Evolutionary conservation across 2,113 vertebrate genomes (phyloP).

Genomic region (Odobenus rosmarus): DNA sequence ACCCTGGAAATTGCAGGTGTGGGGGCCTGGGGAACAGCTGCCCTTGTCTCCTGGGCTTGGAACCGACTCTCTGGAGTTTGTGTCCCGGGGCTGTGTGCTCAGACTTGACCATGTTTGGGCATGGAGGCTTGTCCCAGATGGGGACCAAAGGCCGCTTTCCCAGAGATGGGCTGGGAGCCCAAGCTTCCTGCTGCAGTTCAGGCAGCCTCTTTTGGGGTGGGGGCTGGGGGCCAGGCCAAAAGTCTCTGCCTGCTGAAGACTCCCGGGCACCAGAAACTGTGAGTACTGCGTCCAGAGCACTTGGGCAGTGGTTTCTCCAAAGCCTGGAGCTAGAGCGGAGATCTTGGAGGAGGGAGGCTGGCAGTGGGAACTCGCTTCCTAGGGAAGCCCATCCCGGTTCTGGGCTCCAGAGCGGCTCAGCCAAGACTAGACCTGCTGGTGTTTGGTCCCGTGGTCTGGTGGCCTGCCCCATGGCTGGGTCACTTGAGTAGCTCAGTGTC

Average conservation of each 20-base stretch:
- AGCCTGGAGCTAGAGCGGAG: not conserved
- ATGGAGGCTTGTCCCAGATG: slow-evolving; percentile 70
- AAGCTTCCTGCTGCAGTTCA: slow-evolving; percentile 52
- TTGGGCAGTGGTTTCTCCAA: not conserved
- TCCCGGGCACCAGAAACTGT: slow-evolving; percentile 20
- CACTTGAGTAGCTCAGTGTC: not conserved
- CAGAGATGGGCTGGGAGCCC: slow-evolving; percentile 52
- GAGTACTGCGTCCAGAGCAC: slow-evolving; percentile 21
- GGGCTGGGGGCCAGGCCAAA: slow-evolving; percentile 40
- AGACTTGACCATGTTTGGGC: slow-evolving; percentile 90
- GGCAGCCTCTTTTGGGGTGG: slow-evolving; percentile 27
- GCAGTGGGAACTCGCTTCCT: not conserved
- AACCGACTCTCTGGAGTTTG: slow-evolving; percentile 77
- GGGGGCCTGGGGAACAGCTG: not conserved
- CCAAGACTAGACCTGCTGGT: not conserved
- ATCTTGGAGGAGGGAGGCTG: rapidly evolving
- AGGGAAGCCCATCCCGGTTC: not conserved
- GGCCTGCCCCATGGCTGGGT: not conserved
- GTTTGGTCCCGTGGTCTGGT: rapidly evolving
- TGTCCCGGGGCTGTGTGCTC: slow-evolving; percentile 75
- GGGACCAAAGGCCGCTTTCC: slow-evolving; percentile 56
- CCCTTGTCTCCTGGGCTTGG: not conserved
- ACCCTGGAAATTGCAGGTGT: not conserved
- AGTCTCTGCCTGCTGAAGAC: slow-evolving; percentile 7
- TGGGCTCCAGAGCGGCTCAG: not conserved